Percentiles rank a stretch among this genome's conserved stretches.
Conservation (phyloP, 2,797 vertebrate species). For the Trichosurus vulpecula region DNA sequence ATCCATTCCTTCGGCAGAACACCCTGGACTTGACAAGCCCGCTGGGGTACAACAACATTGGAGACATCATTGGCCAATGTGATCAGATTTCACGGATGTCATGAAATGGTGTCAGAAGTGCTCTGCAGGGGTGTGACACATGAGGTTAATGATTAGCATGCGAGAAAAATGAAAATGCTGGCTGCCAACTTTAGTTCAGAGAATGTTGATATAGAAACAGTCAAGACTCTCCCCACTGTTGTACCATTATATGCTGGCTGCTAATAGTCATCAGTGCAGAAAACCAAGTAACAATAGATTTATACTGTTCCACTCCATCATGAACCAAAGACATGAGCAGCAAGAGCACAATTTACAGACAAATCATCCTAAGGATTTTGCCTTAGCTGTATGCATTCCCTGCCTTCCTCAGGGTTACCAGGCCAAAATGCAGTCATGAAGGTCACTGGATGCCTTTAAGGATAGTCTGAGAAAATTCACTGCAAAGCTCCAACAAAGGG, state of each 20-base stretch:
- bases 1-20: neutral
- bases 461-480: slow-evolving; percentile 53
- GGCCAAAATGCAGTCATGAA: slow-evolving; percentile 67
- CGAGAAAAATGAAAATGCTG: neutral
- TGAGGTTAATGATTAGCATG: neutral
- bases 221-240: neutral
- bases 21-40: neutral
- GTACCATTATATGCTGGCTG: neutral
- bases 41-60: neutral
- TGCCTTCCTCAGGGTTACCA: slow-evolving; percentile 65
- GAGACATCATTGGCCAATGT: neutral
- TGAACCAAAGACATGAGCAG: neutral
- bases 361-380: neutral
- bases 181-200: neutral
- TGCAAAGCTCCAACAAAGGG: slow-evolving; percentile 32
- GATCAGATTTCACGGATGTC: neutral
- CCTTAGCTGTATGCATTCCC: neutral
- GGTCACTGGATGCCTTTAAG: slow-evolving; percentile 7
- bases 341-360: neutral
- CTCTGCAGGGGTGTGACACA: neutral
- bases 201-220: neutral
- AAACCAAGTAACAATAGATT: neutral
- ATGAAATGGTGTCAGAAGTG: neutral
- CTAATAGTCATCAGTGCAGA: neutral
- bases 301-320: neutral